phyloP scores from a whole-genome alignment of 2,797 vertebrate genomes.

The Poecilia velifera region DNA sequence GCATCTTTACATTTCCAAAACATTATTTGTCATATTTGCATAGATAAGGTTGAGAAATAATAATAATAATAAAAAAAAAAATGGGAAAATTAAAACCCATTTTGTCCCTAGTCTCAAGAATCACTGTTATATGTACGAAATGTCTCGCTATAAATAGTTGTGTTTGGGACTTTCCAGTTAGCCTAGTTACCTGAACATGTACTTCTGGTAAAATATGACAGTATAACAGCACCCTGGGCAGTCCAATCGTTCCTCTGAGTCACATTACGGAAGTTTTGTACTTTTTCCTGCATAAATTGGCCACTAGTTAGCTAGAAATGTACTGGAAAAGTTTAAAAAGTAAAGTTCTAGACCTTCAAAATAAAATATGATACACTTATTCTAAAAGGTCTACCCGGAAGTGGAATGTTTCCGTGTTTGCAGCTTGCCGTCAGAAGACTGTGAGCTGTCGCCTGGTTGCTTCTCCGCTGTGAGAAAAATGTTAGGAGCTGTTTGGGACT shows the following conservation, averaged over 20 bases:
- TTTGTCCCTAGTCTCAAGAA: too few species aligned
- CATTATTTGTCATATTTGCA: too few species aligned
- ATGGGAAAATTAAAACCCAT: too few species aligned
- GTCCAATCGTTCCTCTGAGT: constrained; percentile 29
- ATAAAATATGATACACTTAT: constrained; percentile 10
- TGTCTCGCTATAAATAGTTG: background rate
- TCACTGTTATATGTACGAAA: background rate
- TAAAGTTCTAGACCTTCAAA: constrained; percentile 7
- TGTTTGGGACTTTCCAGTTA: background rate
- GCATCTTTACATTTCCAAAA: too few species aligned
- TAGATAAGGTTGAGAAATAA: too few species aligned
- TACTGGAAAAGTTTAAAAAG: accelerated
- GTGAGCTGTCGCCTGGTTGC: background rate
- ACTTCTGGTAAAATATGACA: background rate
- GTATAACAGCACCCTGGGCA: constrained; percentile 9
- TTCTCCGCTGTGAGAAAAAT: constrained; percentile 51
- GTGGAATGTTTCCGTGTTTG: accelerated
- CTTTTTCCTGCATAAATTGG: background rate
- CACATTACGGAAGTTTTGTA: constrained; percentile 68
- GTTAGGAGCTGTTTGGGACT: constrained; percentile 40
- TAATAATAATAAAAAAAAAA: too few species aligned
- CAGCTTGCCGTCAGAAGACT: accelerated
- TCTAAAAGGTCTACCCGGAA: constrained; percentile 15
- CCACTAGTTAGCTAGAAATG: accelerated
- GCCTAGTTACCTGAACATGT: background rate